Conservation (phyloP, 2,113 vertebrate genomes). For the Nibea albiflora region DNA sequence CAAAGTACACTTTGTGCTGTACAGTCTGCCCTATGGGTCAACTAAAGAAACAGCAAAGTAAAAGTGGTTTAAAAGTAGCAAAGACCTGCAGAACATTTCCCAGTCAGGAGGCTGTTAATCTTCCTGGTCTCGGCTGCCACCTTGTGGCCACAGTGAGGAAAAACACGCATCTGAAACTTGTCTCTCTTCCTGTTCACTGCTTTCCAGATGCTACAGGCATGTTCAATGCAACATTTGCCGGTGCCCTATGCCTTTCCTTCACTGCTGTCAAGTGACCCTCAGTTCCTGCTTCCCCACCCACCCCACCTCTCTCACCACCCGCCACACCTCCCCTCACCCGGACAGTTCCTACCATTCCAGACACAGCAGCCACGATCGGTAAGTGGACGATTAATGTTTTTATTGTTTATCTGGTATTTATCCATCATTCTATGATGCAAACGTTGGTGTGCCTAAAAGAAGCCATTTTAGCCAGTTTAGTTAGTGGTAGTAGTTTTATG, state of each 20-base stretch:
- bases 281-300: conserved; percentile 94
- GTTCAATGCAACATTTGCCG: conserved; percentile 97
- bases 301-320: conserved; percentile 92
- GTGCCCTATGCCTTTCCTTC: conserved; percentile 97
- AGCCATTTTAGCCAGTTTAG: background rate
- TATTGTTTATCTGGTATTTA: background rate
- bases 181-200: conserved; percentile 40
- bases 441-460: background rate
- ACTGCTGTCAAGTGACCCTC: conserved; percentile 94
- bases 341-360: conserved; percentile 97
- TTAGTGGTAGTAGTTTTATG: background rate
- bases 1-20: conserved; percentile 12
- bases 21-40: background rate
- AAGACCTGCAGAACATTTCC: background rate
- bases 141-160: conserved; percentile 61
- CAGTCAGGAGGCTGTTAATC: background rate
- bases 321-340: conserved; percentile 91
- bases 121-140: conserved; percentile 59
- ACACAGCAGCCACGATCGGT: conserved; percentile 96
- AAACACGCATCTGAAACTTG: conserved; percentile 4
- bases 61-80: conserved; percentile 18
- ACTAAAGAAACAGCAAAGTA: conserved; percentile 23
- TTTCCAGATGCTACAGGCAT: conserved; percentile 94
- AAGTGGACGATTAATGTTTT: conserved; percentile 61
- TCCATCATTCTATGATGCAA: background rate